Evolutionary conservation across 2,113 vertebrate species (phyloP).

Genomic region (Platysternon megacephalum): DNA sequence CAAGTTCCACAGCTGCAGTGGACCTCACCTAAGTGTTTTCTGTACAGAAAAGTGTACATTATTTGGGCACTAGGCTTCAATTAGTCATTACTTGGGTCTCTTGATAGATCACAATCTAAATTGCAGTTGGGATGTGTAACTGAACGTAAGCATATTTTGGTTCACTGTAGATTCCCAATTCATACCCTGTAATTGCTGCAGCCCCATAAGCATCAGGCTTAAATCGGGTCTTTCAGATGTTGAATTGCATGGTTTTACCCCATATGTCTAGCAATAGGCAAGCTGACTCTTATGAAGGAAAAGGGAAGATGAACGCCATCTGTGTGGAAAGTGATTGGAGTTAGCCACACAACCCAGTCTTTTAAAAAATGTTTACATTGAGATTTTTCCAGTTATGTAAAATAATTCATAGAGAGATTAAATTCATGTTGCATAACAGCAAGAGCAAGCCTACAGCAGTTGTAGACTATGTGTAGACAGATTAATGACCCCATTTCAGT

Average conservation of each 20-base stretch:
- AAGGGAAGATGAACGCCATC: neutral
- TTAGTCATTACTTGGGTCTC: rapidly evolving
- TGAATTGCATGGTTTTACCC: neutral
- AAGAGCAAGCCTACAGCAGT: neutral
- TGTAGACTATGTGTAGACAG: neutral
- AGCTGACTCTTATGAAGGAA: neutral
- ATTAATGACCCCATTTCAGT: neutral
- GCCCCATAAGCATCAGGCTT: neutral
- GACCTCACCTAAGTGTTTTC: neutral
- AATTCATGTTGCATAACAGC: neutral
- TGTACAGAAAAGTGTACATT: neutral
- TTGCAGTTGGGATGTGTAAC: neutral
- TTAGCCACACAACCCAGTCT: neutral
- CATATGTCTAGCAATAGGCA: neutral
- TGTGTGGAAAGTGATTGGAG: neutral
- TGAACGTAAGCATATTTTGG: neutral
- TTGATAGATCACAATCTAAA: rapidly evolving
- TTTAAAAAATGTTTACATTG: neutral
- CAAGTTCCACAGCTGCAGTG: neutral
- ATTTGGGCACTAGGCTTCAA: neutral
- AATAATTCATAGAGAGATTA: neutral
- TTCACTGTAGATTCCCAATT: neutral
- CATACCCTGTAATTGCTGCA: neutral
- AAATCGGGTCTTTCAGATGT: neutral
- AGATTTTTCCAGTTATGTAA: neutral